A percentile compares a stretch with the other conserved stretches of the same genome.
phyloP scores from a whole-genome alignment of 2,113 vertebrate genomes.

The Tor tambroides region DNA sequence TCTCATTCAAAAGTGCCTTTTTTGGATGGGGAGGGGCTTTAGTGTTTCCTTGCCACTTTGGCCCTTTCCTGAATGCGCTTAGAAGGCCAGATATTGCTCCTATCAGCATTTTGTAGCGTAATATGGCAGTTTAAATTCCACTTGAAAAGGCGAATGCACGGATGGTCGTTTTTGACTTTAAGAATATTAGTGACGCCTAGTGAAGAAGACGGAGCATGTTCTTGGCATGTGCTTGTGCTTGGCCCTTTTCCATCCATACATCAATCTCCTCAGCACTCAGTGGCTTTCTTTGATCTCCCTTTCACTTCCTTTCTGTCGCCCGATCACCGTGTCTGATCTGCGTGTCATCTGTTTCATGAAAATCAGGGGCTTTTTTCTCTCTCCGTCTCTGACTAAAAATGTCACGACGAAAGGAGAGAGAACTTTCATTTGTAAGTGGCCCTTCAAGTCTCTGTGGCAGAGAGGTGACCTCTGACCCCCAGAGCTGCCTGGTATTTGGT shows the following conservation, averaged over 20 bases:
- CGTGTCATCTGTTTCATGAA: slow-evolving; percentile 54
- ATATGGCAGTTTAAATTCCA: slow-evolving; percentile 31
- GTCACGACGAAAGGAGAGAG: slow-evolving; percentile 20
- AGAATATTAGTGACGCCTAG: slow-evolving; percentile 36
- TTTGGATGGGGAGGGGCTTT: slow-evolving; percentile 35
- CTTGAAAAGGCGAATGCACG: slow-evolving; percentile 10
- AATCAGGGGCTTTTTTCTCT: slow-evolving; percentile 30
- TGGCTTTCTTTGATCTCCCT: slow-evolving; percentile 56
- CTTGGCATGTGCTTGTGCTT: slow-evolving; percentile 48
- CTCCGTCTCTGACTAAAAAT: slow-evolving; percentile 48
- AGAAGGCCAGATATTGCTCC: slow-evolving; percentile 39
- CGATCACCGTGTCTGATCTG: slow-evolving; percentile 56
- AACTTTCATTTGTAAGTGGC: slow-evolving; percentile 48
- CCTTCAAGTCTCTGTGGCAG: slow-evolving; percentile 37
- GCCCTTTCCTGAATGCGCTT: slow-evolving; percentile 32
- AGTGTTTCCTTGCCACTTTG: slow-evolving; percentile 40
- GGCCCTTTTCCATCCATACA: slow-evolving; percentile 50
- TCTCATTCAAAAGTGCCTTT: slow-evolving; percentile 46
- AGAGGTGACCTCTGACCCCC: slow-evolving; percentile 51
- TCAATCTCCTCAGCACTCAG: slow-evolving; percentile 52
- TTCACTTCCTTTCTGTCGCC: slow-evolving; percentile 44
- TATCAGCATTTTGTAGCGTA: slow-evolving; percentile 27
- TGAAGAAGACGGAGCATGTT: slow-evolving; percentile 53
- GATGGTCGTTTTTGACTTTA: slow-evolving; percentile 41
- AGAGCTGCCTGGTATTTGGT: slow-evolving; percentile 57